Evolutionary conservation across 2,888 invertebrate genomes (phyloP).

Genomic region (Platerodrilus igneus): DNA sequence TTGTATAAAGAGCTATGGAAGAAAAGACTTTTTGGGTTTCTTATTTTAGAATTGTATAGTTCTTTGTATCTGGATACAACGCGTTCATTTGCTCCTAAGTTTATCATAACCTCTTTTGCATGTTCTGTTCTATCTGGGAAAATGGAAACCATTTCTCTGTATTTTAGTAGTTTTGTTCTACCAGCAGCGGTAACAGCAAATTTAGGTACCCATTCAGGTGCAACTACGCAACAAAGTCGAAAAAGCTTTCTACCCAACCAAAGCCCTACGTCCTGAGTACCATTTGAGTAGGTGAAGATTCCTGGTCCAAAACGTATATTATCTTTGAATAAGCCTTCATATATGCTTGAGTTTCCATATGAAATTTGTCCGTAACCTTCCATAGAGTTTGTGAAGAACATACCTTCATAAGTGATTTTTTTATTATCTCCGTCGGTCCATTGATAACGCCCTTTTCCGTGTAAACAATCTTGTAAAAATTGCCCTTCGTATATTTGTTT

Average conservation of each 20-base stretch:
- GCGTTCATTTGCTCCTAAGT: conserved; percentile 27
- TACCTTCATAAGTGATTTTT: conserved; percentile 50
- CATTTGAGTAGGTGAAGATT: conserved; percentile 46
- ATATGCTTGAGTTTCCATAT: conserved; percentile 49
- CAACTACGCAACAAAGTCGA: conserved; percentile 40
- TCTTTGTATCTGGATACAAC: conserved; percentile 23
- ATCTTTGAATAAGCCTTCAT: conserved; percentile 49
- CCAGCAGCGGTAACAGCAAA: conserved; percentile 34
- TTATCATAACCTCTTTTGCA: conserved; percentile 30
- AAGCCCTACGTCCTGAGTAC: conserved; percentile 53
- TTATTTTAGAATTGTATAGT: conserved; percentile 36
- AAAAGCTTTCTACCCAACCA: conserved; percentile 52
- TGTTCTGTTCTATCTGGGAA: conserved; percentile 22
- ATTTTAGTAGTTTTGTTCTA: conserved; percentile 37
- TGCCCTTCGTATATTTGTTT: conserved; percentile 49
- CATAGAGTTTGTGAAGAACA: conserved; percentile 51
- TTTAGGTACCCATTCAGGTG: conserved; percentile 33
- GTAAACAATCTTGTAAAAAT: conserved; percentile 49
- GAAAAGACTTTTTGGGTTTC: conserved; percentile 38
- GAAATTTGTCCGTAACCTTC: conserved; percentile 55
- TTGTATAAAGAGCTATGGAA: conserved; percentile 38
- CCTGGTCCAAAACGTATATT: conserved; percentile 57
- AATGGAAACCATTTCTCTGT: conserved; percentile 37
- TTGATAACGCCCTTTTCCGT: conserved; percentile 51
- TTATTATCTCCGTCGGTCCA: conserved; percentile 38